Evolutionary conservation across 2,797 vertebrate genomes (phyloP).

Genomic region (Poecilia velifera): DNA sequence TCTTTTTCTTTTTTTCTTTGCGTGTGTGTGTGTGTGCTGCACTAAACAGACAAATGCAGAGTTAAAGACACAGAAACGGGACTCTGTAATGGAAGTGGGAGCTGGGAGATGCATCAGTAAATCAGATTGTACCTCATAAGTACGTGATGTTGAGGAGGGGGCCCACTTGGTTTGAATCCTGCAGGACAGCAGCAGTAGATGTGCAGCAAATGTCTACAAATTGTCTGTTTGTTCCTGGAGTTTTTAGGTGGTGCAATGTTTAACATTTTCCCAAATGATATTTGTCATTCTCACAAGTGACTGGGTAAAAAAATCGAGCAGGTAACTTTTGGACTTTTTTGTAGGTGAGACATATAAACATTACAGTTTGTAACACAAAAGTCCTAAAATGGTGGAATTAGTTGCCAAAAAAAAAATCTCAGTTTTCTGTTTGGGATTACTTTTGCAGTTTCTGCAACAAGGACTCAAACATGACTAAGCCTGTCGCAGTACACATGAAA

Average conservation of each 20-base stretch:
- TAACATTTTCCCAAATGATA: no score
- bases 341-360: no score
- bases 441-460: no score
- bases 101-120: constrained; percentile 32
- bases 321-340: no score
- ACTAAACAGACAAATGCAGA: constrained; percentile 40
- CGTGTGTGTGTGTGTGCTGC: constrained; percentile 28
- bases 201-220: constrained; percentile 1
- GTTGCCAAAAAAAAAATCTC: no score
- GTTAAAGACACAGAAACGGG: constrained; percentile 53
- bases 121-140: constrained; percentile 41
- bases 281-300: no score
- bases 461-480: no score
- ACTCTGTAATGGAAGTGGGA: constrained; percentile 51
- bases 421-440: no score
- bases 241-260: neutral
- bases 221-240: neutral
- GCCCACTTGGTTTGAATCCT: constrained; percentile 6
- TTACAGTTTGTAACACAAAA: no score
- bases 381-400: no score
- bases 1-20: constrained; percentile 22
- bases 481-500: no score
- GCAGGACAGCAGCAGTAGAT: neutral
- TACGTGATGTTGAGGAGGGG: constrained; percentile 15
- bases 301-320: no score